These are phyloP conservation scores for Diuraphis noxia DNA, from an alignment of 1,140 invertebrate species.

Conservation along the genomic window DNA sequence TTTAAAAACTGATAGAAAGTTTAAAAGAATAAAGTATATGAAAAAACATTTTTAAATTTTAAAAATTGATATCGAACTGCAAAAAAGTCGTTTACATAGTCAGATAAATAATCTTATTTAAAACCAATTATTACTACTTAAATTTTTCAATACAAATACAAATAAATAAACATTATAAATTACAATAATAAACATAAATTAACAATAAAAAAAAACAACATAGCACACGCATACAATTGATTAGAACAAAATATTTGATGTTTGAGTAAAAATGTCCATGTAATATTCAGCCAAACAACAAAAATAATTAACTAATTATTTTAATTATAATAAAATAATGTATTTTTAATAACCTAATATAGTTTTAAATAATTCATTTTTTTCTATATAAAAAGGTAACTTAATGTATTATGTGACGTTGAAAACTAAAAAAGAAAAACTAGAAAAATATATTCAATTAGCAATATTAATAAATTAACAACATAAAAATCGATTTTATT, in stretches of 20 bases:
- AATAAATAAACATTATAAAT: constrained; percentile 45
- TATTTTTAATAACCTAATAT: not conserved
- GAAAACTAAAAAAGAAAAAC: not conserved
- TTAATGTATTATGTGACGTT: not conserved
- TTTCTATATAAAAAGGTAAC: constrained; percentile 31
- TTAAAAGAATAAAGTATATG: not conserved
- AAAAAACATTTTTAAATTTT: constrained; percentile 1
- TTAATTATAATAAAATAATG: constrained; percentile 17
- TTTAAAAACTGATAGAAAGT: not conserved
- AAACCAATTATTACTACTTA: constrained; percentile 34
- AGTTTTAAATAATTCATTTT: not conserved
- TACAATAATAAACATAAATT: constrained; percentile 45
- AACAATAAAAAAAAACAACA: constrained; percentile 50
- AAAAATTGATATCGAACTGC: not conserved
- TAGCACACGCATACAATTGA: constrained; percentile 46
- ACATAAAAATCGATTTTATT: not conserved
- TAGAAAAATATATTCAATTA: constrained; percentile 5
- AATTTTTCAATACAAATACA: constrained; percentile 47
- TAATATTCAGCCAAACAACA: constrained; percentile 19
- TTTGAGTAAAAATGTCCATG: not conserved
- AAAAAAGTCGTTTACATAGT: constrained; percentile 4
- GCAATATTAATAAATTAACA: constrained; percentile 10
- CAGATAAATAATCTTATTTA: constrained; percentile 3
- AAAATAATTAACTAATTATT: constrained; percentile 40
- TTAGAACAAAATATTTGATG: constrained; percentile 37